Conservation (phyloP, 1,140 invertebrate species). For the Aradophagus sp. region DNA sequence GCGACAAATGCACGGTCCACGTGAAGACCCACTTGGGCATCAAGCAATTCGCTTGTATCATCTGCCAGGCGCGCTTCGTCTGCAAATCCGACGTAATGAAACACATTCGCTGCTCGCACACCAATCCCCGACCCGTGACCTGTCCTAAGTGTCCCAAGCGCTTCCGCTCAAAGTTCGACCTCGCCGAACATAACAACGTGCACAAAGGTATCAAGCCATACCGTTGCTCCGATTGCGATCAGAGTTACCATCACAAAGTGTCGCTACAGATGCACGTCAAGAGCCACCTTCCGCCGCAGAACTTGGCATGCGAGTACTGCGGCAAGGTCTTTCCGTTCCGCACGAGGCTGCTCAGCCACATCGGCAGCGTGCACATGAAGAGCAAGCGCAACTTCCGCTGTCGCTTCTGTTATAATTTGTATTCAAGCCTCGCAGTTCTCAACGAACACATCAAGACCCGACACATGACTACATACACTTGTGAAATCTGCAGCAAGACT, state of each 20-base stretch:
- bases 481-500: constrained; percentile 70
- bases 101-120: constrained; percentile 72
- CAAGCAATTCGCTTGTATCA: constrained; percentile 82
- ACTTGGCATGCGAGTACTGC: constrained; percentile 73
- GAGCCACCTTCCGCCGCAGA: constrained; percentile 72
- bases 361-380: constrained; percentile 72
- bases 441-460: constrained; percentile 73
- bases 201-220: constrained; percentile 73
- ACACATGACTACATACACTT: constrained; percentile 71
- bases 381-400: constrained; percentile 71
- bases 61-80: constrained; percentile 76
- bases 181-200: constrained; percentile 72
- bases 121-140: constrained; percentile 71
- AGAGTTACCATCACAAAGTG: constrained; percentile 73
- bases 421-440: constrained; percentile 70
- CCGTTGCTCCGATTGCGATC: constrained; percentile 68
- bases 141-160: constrained; percentile 73
- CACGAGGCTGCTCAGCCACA: constrained; percentile 70
- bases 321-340: constrained; percentile 73
- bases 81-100: constrained; percentile 75
- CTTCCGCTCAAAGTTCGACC: constrained; percentile 72
- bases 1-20: constrained; percentile 76
- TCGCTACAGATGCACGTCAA: constrained; percentile 73
- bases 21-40: constrained; percentile 82
- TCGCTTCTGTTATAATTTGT: constrained; percentile 73